Evolutionary conservation across 2,797 vertebrate genomes (phyloP).

Genomic region (Triplophysa yarkandensis): DNA sequence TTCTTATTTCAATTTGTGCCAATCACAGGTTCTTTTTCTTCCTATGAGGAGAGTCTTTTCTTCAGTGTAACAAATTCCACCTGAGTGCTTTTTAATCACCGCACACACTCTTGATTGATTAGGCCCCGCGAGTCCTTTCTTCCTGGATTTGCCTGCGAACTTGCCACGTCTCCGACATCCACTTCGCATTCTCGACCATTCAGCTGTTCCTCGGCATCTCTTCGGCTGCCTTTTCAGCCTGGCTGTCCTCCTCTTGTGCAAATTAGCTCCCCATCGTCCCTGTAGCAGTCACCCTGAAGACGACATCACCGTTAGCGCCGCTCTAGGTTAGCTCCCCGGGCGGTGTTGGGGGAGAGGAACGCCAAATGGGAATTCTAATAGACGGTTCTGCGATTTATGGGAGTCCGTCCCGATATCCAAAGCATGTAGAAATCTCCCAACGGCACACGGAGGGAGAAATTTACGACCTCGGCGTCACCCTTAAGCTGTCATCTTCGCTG

Average conservation of each 20-base stretch:
- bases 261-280: conserved; percentile 45
- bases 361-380: conserved; percentile 46
- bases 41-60: conserved; percentile 26
- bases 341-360: conserved; percentile 2
- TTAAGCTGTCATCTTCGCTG: conserved; percentile 56
- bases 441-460: conserved; percentile 49
- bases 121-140: conserved; percentile 15
- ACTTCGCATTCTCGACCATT: conserved; percentile 20
- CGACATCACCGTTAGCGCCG: neutral
- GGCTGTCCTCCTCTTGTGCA: conserved; percentile 27
- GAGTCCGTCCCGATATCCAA: conserved; percentile 43
- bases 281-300: conserved; percentile 26
- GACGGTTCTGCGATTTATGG: conserved; percentile 50
- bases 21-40: conserved; percentile 30
- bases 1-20: conserved; percentile 29
- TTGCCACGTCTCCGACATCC: neutral
- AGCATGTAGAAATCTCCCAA: conserved; percentile 42
- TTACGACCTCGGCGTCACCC: conserved; percentile 43
- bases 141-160: conserved; percentile 1
- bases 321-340: conserved; percentile 35
- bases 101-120: conserved; percentile 39
- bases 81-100: conserved; percentile 41
- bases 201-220: conserved; percentile 10
- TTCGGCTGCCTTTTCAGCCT: conserved; percentile 8
- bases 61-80: conserved; percentile 37